Percentiles rank a stretch among this genome's conserved stretches.
Evolutionary conservation across 2,888 invertebrate species (phyloP).

Genomic region (Tipula helvola): DNA sequence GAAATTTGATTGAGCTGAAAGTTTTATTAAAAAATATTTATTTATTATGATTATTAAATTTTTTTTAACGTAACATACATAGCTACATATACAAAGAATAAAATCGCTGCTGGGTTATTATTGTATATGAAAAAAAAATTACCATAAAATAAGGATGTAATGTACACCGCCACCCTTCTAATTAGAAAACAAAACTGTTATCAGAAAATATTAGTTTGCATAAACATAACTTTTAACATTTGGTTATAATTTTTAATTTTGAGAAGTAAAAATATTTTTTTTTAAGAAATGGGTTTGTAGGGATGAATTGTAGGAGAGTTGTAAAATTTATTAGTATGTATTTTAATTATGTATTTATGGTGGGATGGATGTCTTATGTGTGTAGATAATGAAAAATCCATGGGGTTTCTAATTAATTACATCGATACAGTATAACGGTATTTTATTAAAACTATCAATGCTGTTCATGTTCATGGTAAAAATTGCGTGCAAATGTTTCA

Average conservation of each 20-base stretch:
- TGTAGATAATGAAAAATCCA: background rate
- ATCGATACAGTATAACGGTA: background rate
- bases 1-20: background rate
- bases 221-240: background rate
- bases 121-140: background rate
- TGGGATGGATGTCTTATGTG: background rate
- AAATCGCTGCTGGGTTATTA: background rate
- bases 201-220: background rate
- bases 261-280: background rate
- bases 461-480: background rate
- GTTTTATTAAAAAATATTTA: background rate
- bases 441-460: background rate
- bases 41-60: background rate
- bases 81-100: background rate
- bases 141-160: background rate
- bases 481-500: background rate
- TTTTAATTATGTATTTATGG: background rate
- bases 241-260: background rate
- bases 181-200: background rate
- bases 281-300: background rate
- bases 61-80: background rate
- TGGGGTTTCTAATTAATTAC: background rate
- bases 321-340: background rate
- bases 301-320: background rate
- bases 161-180: background rate